These are phyloP conservation scores for Morpho deidamia DNA, from an alignment of 2,888 invertebrate species.

Conservation along the genomic window DNA sequence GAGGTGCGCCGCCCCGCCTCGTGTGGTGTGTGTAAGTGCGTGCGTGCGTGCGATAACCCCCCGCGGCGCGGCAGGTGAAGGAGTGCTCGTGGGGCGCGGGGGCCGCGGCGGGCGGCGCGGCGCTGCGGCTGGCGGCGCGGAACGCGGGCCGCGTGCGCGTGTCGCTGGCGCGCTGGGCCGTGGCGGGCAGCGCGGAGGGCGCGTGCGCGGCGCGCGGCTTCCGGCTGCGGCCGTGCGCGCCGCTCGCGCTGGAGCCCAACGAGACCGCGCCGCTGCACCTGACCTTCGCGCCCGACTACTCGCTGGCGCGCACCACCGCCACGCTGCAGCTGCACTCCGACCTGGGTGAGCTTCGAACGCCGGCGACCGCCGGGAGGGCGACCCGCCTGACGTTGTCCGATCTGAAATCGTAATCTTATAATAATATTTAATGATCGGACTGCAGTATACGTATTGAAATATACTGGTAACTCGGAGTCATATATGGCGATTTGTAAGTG, in stretches of 20 bases:
- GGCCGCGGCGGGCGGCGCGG: conserved; percentile 36
- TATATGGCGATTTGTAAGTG: too few species aligned
- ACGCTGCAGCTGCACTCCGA: conserved; percentile 39
- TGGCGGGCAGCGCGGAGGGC: conserved; percentile 45
- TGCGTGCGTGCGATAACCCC: conserved; percentile 90
- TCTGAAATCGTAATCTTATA: too few species aligned
- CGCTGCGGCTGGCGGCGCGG: conserved; percentile 88
- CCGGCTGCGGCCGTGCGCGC: conserved; percentile 51
- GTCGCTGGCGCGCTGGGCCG: conserved; percentile 73
- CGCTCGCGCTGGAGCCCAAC: conserved; percentile 51
- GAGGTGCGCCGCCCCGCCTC: too few species aligned
- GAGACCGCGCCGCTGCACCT: conserved; percentile 47
- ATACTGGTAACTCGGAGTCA: too few species aligned
- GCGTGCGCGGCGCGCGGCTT: conserved; percentile 58
- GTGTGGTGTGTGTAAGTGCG: too few species aligned
- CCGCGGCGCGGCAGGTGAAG: conserved; percentile 70
- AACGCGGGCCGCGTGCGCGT: conserved; percentile 96
- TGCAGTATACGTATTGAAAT: too few species aligned
- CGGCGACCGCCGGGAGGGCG: too few species aligned
- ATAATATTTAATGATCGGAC: too few species aligned
- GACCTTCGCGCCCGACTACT: conserved; percentile 51
- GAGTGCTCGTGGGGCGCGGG: conserved; percentile 80
- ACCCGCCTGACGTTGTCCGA: too few species aligned
- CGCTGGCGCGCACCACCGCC: conserved; percentile 43
- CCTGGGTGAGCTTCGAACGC: conserved; percentile 18